Conservation (phyloP, 2,113 vertebrate species). For the Mobula birostris region DNA sequence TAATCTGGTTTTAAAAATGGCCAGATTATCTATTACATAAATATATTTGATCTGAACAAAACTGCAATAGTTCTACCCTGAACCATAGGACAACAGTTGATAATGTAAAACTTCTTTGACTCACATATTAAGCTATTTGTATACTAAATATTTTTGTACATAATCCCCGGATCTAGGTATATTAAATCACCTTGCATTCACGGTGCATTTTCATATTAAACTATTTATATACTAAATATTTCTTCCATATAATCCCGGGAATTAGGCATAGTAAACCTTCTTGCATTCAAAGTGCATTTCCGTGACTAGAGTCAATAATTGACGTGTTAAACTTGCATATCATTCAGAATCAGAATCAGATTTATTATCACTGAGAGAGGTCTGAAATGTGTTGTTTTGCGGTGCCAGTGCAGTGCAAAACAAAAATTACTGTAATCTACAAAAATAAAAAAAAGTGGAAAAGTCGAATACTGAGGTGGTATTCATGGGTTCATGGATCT, state of each 20-base stretch:
- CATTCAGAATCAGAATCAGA: background rate
- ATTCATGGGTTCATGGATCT: no score
- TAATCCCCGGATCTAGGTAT: background rate
- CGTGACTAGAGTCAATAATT: background rate
- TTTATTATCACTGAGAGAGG: no score
- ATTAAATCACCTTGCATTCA: background rate
- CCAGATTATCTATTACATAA: constrained; percentile 67
- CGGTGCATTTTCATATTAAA: background rate
- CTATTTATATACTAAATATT: background rate
- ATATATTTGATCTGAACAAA: constrained; percentile 68
- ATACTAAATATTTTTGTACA: background rate
- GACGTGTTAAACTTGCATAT: background rate
- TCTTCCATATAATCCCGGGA: background rate
- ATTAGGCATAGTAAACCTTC: no score
- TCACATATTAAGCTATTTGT: no score
- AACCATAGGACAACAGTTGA: background rate
- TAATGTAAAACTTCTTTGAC: no score
- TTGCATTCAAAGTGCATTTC: background rate
- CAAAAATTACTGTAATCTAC: no score
- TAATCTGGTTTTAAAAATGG: constrained; percentile 76
- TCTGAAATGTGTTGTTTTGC: no score
- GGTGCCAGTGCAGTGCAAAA: no score
- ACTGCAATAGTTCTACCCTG: constrained; percentile 55
- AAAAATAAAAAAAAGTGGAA: no score
- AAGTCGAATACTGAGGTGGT: no score